Percentiles rank a stretch among this genome's conserved stretches.
Conservation (phyloP, 2,888 invertebrate species). For the Drosophila recens region DNA sequence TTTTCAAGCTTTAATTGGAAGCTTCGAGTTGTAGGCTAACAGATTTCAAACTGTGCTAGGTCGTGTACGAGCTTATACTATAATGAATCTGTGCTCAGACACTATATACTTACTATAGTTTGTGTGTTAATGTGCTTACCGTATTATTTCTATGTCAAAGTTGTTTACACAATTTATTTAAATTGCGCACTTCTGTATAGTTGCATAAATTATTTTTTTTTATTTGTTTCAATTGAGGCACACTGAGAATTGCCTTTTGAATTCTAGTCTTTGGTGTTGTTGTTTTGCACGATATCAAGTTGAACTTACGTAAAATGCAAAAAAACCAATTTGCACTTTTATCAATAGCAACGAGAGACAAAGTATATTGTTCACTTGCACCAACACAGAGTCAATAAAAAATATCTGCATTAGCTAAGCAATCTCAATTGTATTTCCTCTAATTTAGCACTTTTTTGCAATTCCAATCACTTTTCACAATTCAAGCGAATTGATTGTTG, state of each 20-base stretch:
- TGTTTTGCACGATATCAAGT: constrained; percentile 32
- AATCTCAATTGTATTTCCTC: constrained; percentile 2
- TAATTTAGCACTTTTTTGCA: background rate
- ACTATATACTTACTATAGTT: constrained; percentile 5
- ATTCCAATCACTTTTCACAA: background rate
- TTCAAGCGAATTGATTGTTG: constrained; percentile 2
- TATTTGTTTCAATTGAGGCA: background rate
- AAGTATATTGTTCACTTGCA: constrained; percentile 35
- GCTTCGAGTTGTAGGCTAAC: constrained; percentile 28
- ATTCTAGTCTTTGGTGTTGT: constrained; percentile 6
- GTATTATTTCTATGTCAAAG: constrained; percentile 7
- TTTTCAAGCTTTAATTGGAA: constrained; percentile 19
- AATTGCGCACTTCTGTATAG: constrained; percentile 4
- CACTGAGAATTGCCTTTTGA: constrained; percentile 16
- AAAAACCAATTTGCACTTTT: constrained; percentile 54
- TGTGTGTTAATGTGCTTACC: constrained; percentile 53
- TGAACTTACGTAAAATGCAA: constrained; percentile 64
- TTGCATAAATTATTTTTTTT: background rate
- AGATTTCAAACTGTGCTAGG: constrained; percentile 43
- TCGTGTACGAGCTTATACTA: constrained; percentile 26
- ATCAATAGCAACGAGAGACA: constrained; percentile 28
- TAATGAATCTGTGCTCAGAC: background rate
- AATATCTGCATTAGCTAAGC: constrained; percentile 5
- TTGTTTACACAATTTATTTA: background rate
- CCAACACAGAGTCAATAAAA: constrained; percentile 5